Evolutionary conservation across 2,113 vertebrate species (phyloP).

Genomic region (Myiagra hebetior): DNA sequence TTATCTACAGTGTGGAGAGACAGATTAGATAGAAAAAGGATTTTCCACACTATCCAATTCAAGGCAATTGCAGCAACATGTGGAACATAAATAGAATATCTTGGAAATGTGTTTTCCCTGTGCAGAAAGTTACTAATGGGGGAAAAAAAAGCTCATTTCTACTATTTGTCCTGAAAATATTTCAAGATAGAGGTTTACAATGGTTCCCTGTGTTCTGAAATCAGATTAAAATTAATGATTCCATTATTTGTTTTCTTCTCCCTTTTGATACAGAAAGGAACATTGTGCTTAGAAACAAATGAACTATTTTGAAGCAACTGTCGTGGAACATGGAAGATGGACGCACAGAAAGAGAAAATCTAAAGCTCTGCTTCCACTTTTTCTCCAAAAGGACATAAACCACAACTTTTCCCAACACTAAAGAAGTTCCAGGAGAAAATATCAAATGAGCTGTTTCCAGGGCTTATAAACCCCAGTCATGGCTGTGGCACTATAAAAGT

Average conservation of each 20-base stretch:
- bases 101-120: slow-evolving; percentile 69
- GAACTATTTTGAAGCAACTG: slow-evolving; percentile 13
- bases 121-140: slow-evolving; percentile 59
- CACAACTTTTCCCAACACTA: not conserved
- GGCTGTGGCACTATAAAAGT: not conserved
- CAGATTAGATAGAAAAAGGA: slow-evolving; percentile 32
- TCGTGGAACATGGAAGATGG: not conserved
- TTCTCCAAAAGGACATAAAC: not conserved
- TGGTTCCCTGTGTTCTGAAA: slow-evolving; percentile 12
- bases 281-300: slow-evolving; percentile 76
- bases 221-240: slow-evolving; percentile 41
- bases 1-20: not conserved
- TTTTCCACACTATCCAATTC: slow-evolving; percentile 64
- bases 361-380: not conserved
- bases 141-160: not conserved
- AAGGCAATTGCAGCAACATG: slow-evolving; percentile 65
- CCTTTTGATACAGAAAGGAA: slow-evolving; percentile 64
- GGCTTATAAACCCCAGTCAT: not conserved
- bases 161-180: slow-evolving; percentile 8
- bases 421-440: not conserved
- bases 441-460: not conserved
- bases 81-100: slow-evolving; percentile 71
- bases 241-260: slow-evolving; percentile 44
- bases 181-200: not conserved
- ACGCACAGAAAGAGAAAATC: not conserved